Evolutionary conservation across 2,113 vertebrate genomes (phyloP).

Genomic region (Sebastes fasciatus): DNA sequence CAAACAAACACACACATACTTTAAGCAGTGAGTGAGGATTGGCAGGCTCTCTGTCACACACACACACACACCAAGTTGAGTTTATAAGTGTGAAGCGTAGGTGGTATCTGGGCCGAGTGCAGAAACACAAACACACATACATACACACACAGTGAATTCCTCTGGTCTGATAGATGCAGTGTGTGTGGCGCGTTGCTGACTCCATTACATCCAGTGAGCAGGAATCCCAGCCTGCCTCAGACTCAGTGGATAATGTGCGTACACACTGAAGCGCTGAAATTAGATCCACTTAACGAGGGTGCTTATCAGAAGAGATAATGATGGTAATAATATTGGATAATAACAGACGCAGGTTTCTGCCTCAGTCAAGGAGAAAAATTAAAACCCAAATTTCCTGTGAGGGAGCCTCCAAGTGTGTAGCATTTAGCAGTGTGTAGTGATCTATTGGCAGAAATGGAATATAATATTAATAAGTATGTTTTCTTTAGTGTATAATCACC

Average conservation of each 20-base stretch:
- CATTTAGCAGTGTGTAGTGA: neutral
- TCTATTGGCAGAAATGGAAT: too few species aligned
- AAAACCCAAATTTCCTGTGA: neutral
- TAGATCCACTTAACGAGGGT: conserved; percentile 13
- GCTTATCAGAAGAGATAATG: conserved; percentile 26
- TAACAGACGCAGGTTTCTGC: neutral
- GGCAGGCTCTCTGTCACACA: neutral
- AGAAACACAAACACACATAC: conserved; percentile 17
- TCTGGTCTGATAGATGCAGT: neutral
- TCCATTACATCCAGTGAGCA: conserved; percentile 1
- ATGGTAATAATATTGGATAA: conserved; percentile 20
- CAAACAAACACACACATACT: neutral
- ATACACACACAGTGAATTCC: neutral
- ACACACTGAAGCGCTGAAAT: conserved; percentile 7
- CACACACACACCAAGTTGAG: neutral
- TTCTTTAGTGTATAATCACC: too few species aligned
- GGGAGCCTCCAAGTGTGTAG: neutral
- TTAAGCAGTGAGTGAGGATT: neutral
- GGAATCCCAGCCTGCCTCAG: neutral
- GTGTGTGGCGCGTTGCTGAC: neutral
- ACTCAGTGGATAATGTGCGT: neutral
- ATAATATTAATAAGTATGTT: too few species aligned
- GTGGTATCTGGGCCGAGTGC: conserved; percentile 9
- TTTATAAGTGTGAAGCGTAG: conserved; percentile 14
- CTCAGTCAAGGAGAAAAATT: neutral